Evolutionary conservation across 2,797 vertebrate genomes (phyloP), one percentile per base, ranked within the genome.

Genomic region (Lophius americanus): DNA sequence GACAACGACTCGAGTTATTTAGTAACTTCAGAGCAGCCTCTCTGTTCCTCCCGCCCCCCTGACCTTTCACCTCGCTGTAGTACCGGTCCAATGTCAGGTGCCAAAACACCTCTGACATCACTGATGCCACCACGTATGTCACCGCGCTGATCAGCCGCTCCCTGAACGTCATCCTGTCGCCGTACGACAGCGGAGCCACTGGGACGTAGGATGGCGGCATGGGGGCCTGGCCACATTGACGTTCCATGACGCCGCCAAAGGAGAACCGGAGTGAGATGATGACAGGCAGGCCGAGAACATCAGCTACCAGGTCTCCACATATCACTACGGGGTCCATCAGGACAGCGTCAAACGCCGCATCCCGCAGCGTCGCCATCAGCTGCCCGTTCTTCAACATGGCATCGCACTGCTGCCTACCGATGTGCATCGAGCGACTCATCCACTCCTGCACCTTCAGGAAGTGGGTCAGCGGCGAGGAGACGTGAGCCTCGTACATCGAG

Each of bases 51-150:
- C 43, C 11, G 2, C 7, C 11, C 11, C 35, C 6, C 37, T 38
- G 50, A 81, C 82, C 82, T 69, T 79, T 76, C 12, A 81, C 3
- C 47, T 84, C 67, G 0, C 53, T 75, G 73, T 81, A 84, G 64
- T 60, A 54, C 2, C 9, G 4, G 42, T 74, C 51, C 51, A 79
- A 0, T 0, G 8, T n/a, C 6, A 51, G 11, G 10, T 39, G 64
- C 78, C 78, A 84, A 13, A 35, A 5, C 4, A 44, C 0, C n/a
- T 74, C 61, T 0, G 36, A 50, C 7, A 54, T 2, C 7, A 3
- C 39, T 1, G 82, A 81, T 3, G 11, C 9, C 2, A 0, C 4
- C 5, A 41, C 9, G 11, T 72, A 72, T 1, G 10, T 72, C n/a
- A 72, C 1, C 2, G 23, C 2, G 38, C 57, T 84, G 42, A 50